Evolutionary conservation across 2,797 vertebrate species (phyloP).

Genomic region (Sebastolobus alascanus): DNA sequence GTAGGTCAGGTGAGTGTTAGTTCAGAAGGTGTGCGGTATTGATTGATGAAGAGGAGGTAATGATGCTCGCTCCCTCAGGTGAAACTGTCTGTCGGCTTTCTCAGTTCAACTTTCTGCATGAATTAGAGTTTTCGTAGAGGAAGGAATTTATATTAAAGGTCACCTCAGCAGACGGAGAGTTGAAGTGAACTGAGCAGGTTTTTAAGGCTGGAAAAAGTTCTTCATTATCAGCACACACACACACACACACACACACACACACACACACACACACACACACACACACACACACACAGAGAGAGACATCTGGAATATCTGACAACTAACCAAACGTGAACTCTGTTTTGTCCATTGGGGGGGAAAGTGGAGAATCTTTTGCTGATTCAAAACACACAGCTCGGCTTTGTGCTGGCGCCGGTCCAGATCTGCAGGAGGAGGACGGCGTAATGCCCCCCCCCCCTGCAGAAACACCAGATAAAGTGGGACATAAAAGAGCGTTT

Average conservation of each 20-base stretch:
- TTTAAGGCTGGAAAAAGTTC: constrained; percentile 53
- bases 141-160: constrained; percentile 58
- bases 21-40: constrained; percentile 26
- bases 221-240: constrained; percentile 38
- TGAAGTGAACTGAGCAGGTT: constrained; percentile 18
- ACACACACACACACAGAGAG: neutral
- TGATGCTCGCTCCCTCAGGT: constrained; percentile 40
- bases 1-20: constrained; percentile 38
- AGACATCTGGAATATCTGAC: constrained; percentile 69
- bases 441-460: constrained; percentile 44
- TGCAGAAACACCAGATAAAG: constrained; percentile 56
- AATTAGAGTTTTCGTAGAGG: constrained; percentile 36
- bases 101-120: constrained; percentile 36
- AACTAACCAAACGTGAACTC: constrained; percentile 37
- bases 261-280: neutral
- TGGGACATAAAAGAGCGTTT: constrained; percentile 66
- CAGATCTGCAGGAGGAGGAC: constrained; percentile 42
- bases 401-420: constrained; percentile 42
- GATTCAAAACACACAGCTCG: constrained; percentile 57
- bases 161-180: constrained; percentile 21
- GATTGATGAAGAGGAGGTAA: constrained; percentile 48
- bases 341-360: constrained; percentile 56
- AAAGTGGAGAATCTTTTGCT: constrained; percentile 30
- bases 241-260: neutral
- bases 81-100: constrained; percentile 10